A percentile compares a stretch with the other conserved stretches of the same genome.
Conservation (phyloP, 2,797 vertebrate species). For the Melanotaenia pygmaea region DNA sequence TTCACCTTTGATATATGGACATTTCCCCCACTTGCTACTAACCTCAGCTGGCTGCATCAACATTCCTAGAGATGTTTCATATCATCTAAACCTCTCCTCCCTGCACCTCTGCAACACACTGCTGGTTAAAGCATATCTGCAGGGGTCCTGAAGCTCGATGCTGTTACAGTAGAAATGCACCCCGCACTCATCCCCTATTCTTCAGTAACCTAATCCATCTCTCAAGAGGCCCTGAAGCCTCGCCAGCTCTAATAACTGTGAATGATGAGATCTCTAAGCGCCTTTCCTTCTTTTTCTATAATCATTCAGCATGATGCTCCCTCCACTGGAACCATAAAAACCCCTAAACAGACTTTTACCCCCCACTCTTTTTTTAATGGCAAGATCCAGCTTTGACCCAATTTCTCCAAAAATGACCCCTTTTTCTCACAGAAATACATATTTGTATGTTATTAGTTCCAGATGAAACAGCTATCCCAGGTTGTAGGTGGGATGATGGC, state of each 20-base stretch:
- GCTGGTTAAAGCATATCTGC: conserved; percentile 27
- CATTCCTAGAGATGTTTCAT: conserved; percentile 43
- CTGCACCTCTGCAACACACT: conserved; percentile 27
- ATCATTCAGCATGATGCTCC: conserved; percentile 58
- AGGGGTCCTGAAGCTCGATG: conserved; percentile 41
- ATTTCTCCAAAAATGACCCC: conserved; percentile 37
- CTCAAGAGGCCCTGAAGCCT: conserved; percentile 50
- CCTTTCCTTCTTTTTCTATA: conserved; percentile 33
- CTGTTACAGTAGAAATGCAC: conserved; percentile 48
- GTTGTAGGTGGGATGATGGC: conserved; percentile 52
- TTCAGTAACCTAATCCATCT: conserved; percentile 62
- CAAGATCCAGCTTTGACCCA: conserved; percentile 52
- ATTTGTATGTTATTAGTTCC: conserved; percentile 59
- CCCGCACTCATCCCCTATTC: conserved; percentile 18
- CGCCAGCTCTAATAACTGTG: conserved; percentile 51
- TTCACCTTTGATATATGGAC: conserved; percentile 35
- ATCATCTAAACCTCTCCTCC: conserved; percentile 45
- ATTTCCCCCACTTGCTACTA: conserved; percentile 17
- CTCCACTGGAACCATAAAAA: conserved; percentile 47
- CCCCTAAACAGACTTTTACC: conserved; percentile 16
- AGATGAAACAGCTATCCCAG: conserved; percentile 57
- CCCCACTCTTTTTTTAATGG: conserved; percentile 15
- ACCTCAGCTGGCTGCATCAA: conserved; percentile 31
- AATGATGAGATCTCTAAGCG: conserved; percentile 59
- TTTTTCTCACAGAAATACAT: not conserved